Conservation (phyloP, 2,113 vertebrate genomes). For the Ctenomys sociabilis region DNA sequence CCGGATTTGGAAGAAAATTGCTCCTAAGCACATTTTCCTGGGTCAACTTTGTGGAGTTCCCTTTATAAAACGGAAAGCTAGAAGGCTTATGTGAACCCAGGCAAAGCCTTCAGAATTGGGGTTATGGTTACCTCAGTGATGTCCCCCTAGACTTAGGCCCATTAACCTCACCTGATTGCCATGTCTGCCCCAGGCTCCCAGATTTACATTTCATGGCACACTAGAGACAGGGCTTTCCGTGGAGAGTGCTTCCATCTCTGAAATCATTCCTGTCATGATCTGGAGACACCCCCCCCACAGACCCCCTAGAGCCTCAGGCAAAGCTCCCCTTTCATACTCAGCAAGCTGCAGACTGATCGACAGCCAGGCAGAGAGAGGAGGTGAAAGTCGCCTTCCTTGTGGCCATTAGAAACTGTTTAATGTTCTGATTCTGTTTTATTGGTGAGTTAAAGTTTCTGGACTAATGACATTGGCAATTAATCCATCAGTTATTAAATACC, state of each 20-base stretch:
- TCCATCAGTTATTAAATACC: neutral
- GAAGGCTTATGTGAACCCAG: neutral
- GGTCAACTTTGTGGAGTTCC: neutral
- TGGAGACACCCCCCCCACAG: neutral
- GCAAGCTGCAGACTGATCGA: neutral
- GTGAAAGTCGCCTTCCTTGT: neutral
- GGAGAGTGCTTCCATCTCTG: neutral
- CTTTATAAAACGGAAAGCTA: constrained; percentile 8
- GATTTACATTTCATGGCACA: neutral
- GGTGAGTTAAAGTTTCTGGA: neutral
- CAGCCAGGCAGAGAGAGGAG: neutral
- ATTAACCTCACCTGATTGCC: neutral
- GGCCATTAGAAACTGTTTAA: neutral
- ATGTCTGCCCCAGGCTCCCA: neutral
- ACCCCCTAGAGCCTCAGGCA: neutral
- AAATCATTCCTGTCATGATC: constrained; percentile 26
- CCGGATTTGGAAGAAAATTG: neutral
- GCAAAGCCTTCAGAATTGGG: constrained; percentile 9
- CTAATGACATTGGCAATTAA: neutral
- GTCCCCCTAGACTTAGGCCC: neutral
- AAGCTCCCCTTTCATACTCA: neutral
- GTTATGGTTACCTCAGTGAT: neutral
- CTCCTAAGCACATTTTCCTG: neutral
- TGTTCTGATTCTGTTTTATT: neutral
- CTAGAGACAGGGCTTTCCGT: neutral